Evolutionary conservation across 2,888 invertebrate species (phyloP), one percentile per base, ranked within the genome.

Genomic region (Ectobius pallidus): DNA sequence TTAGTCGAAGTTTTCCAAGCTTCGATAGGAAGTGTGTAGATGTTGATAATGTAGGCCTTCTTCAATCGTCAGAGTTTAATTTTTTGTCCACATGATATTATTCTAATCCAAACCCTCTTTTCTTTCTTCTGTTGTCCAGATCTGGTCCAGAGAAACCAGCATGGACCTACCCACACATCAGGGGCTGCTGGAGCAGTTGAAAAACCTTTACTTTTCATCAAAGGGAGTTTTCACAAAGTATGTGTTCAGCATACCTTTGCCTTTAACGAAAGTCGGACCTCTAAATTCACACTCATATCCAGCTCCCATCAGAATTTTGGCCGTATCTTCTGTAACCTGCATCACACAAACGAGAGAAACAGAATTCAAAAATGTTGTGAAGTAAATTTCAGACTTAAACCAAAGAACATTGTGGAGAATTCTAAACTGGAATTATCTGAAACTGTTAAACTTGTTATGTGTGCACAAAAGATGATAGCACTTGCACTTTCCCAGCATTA

Each of bases 201-300:
- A 0, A 7, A 18, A 6, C 6, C 1, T 3, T 25, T 81, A 81
- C 71, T 87, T 88, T 74, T 88, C 88, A 81, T 91, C 91, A 81
- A 89, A 92, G 69, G 90, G 91, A 68, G 95, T 95, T 83, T 92
- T 93, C n/a, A 96, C 93, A 80, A 95, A 95, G 83, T 95, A 97
- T 0, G 97, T 97, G 52, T 90, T 91, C 71, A 97, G 85, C 4
- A 92, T 93, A 25, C 96, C 95, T 83, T 97, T 97, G 52, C 99
- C 99, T 84, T 99, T 99, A 11, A 99, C 96, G 80, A 89, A 94
- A 3, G 95, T 97, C 0, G 95, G 92, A 0, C 99, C 98, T 25
- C 98, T 88, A 80, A 95, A 95, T 79, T 95, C 94, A 78, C 96
- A 93, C 20, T 90, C 88, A 83, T 96, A 97, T 3, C 96, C 96